Percentiles rank a stretch among this genome's conserved stretches.
These are phyloP conservation scores for Hydropsyche tenuis DNA, from an alignment of 1,140 invertebrate species.

Conservation along the genomic window DNA sequence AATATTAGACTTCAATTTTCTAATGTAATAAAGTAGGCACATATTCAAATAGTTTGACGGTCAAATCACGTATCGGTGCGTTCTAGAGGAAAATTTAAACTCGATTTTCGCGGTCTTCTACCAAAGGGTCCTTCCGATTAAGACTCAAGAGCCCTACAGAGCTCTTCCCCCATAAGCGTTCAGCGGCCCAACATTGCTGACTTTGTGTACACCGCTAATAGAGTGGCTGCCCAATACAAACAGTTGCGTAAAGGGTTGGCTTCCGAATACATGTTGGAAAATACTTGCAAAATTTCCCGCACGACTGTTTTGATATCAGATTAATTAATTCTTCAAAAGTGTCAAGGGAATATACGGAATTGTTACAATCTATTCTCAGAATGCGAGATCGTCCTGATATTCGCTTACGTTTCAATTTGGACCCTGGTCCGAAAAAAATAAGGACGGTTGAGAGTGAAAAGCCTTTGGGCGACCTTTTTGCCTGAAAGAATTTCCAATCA, in stretches of 20 bases:
- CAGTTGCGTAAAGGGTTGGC: neutral
- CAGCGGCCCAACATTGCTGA: conserved; percentile 2
- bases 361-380: too few species aligned
- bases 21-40: too few species aligned
- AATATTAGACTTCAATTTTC: too few species aligned
- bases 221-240: neutral
- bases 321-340: too few species aligned
- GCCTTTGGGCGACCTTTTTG: neutral
- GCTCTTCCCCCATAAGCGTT: too few species aligned
- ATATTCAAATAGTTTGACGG: too few species aligned
- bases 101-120: neutral
- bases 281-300: conserved; percentile 10
- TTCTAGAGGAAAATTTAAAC: conserved; percentile 3
- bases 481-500: neutral
- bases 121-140: conserved; percentile 7
- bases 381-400: too few species aligned
- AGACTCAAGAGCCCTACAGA: neutral
- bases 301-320: too few species aligned
- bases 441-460: neutral
- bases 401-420: too few species aligned
- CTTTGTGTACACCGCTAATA: conserved; percentile 8
- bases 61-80: conserved; percentile 3
- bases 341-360: too few species aligned
- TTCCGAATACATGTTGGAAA: neutral
- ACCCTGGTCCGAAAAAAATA: too few species aligned